These are phyloP conservation scores for Eupithecia abbreviata DNA, from an alignment of 2,888 invertebrate species.

Conservation along the genomic window DNA sequence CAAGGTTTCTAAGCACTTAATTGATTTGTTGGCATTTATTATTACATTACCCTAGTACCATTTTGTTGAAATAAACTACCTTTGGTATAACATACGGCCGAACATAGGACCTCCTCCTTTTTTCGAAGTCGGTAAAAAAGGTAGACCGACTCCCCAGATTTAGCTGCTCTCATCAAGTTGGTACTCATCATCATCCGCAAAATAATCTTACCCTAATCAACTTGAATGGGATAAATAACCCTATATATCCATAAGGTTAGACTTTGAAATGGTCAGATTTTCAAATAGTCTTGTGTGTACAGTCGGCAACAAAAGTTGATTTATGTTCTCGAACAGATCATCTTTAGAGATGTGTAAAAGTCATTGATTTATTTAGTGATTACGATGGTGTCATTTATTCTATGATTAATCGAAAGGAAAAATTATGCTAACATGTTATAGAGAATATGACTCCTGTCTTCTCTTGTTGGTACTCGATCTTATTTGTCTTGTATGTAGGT, in stretches of 20 bases:
- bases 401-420: not conserved
- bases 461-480: no score
- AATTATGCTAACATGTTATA: not conserved
- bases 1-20: not conserved
- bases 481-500: no score
- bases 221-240: no score
- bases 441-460: not conserved
- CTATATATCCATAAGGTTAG: no score
- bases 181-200: not conserved
- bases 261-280: no score
- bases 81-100: not conserved
- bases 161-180: not conserved
- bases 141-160: not conserved
- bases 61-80: not conserved
- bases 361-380: not conserved
- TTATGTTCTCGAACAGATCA: not conserved
- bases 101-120: not conserved
- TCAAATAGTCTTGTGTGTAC: not conserved
- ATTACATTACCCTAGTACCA: not conserved
- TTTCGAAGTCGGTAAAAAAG: not conserved
- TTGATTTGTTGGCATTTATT: not conserved
- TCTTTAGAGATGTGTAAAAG: not conserved
- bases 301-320: not conserved
- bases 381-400: not conserved
- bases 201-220: not conserved